Evolutionary conservation across 1,140 invertebrate genomes (phyloP).

Genomic region (Parapsyche elsis): DNA sequence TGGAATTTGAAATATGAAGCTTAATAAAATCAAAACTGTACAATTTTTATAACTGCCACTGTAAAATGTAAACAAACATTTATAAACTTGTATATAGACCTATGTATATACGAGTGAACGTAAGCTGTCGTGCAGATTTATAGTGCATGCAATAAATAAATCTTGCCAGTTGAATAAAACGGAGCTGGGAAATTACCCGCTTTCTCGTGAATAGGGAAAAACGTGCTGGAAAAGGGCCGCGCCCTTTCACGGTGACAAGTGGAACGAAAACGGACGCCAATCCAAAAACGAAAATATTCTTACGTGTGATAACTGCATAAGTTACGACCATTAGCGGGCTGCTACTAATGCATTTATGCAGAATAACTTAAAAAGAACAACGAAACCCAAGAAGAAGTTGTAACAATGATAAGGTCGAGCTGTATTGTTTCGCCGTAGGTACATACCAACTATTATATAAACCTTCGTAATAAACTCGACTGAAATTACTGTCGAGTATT

Average conservation of each 20-base stretch:
- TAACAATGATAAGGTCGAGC: too few relatives aligned
- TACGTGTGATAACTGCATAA: conserved; percentile 45
- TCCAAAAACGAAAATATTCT: too few relatives aligned
- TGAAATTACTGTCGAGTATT: too few relatives aligned
- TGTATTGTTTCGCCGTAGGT: too few relatives aligned
- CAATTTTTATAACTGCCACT: too few relatives aligned
- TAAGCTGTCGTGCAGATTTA: conserved; percentile 4
- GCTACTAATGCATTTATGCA: conserved; percentile 41
- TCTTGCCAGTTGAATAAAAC: conserved; percentile 32
- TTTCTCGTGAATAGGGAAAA: neutral
- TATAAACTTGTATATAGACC: neutral
- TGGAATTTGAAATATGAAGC: too few relatives aligned
- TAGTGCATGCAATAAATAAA: conserved; percentile 30
- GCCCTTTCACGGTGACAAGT: conserved; percentile 22
- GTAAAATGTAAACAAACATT: neutral
- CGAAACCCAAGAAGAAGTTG: neutral
- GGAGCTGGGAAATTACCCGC: conserved; percentile 10
- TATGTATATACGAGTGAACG: neutral
- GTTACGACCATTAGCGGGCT: conserved; percentile 42
- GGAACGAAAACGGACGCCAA: neutral
- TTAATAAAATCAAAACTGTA: too few relatives aligned
- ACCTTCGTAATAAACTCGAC: too few relatives aligned
- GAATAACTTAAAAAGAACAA: conserved; percentile 24
- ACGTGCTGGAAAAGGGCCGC: neutral
- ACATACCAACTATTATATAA: too few relatives aligned